Percentiles rank a stretch among this genome's conserved stretches.
phyloP scores from a whole-genome alignment of 1,140 invertebrate genomes.

The Acromyrmex heyeri region DNA sequence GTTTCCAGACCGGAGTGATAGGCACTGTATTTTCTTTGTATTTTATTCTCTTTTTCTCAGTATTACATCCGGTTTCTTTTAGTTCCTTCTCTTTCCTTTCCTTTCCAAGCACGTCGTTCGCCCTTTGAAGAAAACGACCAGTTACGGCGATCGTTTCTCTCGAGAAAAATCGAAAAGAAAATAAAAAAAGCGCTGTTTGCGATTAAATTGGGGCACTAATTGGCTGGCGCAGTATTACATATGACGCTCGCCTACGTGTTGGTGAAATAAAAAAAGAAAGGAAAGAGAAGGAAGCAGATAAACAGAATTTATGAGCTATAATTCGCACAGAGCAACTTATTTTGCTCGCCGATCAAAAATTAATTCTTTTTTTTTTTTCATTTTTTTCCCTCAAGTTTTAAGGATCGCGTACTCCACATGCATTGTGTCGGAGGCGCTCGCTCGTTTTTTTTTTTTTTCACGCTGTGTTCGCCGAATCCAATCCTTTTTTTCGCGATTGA shows the following conservation, averaged over 20 bases:
- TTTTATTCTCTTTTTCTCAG: slow-evolving; percentile 46
- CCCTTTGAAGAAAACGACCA: slow-evolving; percentile 27
- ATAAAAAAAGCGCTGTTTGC: not conserved
- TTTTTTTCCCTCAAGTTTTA: not conserved
- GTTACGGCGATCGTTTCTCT: slow-evolving; percentile 19
- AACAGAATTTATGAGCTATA: slow-evolving; percentile 26
- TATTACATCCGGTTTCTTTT: slow-evolving; percentile 24
- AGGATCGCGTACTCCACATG: not conserved
- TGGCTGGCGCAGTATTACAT: not conserved
- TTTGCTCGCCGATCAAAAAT: slow-evolving; percentile 9
- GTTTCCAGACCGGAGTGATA: slow-evolving; percentile 81
- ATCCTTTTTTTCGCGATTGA: slow-evolving; percentile 17
- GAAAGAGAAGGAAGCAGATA: slow-evolving; percentile 10
- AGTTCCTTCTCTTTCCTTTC: slow-evolving; percentile 15
- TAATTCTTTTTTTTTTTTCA: not conserved
- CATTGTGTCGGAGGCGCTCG: not conserved
- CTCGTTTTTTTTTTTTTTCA: slow-evolving; percentile 33
- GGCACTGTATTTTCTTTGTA: slow-evolving; percentile 84
- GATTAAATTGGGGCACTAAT: slow-evolving; percentile 36
- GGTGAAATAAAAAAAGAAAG: not conserved
- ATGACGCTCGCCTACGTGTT: not conserved
- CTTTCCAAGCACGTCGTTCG: slow-evolving; percentile 3
- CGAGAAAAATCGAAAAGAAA: slow-evolving; percentile 1
- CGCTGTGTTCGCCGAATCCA: slow-evolving; percentile 35
- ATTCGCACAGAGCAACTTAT: slow-evolving; percentile 30